Evolutionary conservation across 2,113 vertebrate genomes (phyloP).

Genomic region (Centropristis striata): DNA sequence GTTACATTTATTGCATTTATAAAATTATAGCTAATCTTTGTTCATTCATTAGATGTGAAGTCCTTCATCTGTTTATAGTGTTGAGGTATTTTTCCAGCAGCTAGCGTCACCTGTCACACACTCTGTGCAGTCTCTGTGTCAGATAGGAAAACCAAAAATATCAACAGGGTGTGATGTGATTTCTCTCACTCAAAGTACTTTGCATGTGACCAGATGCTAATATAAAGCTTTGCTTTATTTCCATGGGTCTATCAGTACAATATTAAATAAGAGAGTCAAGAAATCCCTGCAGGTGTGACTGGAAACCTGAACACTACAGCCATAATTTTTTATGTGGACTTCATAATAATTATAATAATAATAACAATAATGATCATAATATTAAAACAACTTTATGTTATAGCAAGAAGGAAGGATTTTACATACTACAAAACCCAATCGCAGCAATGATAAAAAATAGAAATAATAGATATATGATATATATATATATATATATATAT

Average conservation of each 20-base stretch:
- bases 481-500: too few species aligned
- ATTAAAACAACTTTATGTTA: too few species aligned
- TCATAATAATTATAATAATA: too few species aligned
- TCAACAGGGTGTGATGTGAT: slow-evolving; percentile 31
- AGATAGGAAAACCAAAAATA: slow-evolving; percentile 50
- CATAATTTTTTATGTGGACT: background rate
- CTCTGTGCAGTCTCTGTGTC: background rate
- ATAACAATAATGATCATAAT: too few species aligned
- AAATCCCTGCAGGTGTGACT: background rate
- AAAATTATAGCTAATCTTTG: background rate
- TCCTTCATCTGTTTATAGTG: background rate
- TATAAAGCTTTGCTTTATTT: slow-evolving; percentile 5
- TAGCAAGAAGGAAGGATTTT: too few species aligned
- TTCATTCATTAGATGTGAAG: background rate
- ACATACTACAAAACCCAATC: too few species aligned
- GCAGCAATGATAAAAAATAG: too few species aligned
- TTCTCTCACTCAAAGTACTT: slow-evolving; percentile 60
- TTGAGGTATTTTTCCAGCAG: background rate
- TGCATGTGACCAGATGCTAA: slow-evolving; percentile 36
- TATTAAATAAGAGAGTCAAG: background rate
- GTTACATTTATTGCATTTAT: background rate
- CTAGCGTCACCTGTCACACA: slow-evolving; percentile 20
- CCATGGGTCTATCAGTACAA: background rate
- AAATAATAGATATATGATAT: too few species aligned
- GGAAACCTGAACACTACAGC: background rate